Base-by-base conservation (phyloP, 1,140 invertebrate species). In the Trachymyrmex septentrionalis region DNA sequence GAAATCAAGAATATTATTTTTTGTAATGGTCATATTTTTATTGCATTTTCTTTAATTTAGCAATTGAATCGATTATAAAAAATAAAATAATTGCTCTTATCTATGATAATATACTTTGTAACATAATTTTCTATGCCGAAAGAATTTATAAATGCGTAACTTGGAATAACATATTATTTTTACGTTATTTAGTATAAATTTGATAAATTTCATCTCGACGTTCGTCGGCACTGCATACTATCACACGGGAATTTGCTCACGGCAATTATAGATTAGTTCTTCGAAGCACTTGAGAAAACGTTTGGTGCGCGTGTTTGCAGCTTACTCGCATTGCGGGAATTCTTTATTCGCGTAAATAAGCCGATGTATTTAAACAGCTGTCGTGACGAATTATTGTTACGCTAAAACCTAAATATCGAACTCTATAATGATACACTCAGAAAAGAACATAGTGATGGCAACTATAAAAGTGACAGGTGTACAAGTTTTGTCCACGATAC, bases 341-440 rank as follows among this genome's bases (percentile, higher is more conserved):
- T 89, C 27, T 57, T 57, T 30, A 44, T 61, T 69, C 12, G 71
- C 30, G 9, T 30, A 27, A 73, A 80, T 63, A 87, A 87, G 57
- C 78, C 4, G 12, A 2, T 0, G 19, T 89, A 53, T 90, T 90
- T 89, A 67, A 72, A 89, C 88, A 90, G 61, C 61, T 89, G 88
- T 75, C 7, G 16, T 0, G 1, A 6, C 10, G 67, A 66, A 53
- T 75, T 27, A 64, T 57, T 53, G 16, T 59, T 48, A n/a, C 48
- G 3, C 14, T 19, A 53, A 67, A 48, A 80, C 67, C 1, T 38
- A 53, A 71, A 69, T 69, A 76, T 19, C 55, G 63, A 66, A 72
- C 27, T 50, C 9, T 44, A 30, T 67, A 57, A 71, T 50, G 64
- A 85, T 76, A 38, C 34, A 34, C 7, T 44, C 9, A 44, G 10